A percentile compares a stretch with the other conserved stretches of the same genome.
Evolutionary conservation across 2,113 vertebrate species (phyloP).

Genomic region (Ascaphus truei): DNA sequence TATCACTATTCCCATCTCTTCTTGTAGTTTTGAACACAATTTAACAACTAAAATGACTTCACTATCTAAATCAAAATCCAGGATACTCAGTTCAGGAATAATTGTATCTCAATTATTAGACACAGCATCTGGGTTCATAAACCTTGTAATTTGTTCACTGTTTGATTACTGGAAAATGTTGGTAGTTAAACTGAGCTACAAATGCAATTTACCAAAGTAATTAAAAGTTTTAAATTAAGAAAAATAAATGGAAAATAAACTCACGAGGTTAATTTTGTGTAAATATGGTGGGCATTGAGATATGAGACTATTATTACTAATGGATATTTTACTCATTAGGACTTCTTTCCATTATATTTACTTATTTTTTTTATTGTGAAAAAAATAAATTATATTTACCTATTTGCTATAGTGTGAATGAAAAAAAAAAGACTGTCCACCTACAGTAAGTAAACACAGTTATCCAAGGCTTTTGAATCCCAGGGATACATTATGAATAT

Average conservation of each 20-base stretch:
- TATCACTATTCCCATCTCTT: not conserved
- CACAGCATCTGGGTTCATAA: not conserved
- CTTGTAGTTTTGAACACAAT: not conserved
- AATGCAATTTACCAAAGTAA: not conserved
- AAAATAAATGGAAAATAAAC: not conserved
- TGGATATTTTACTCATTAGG: conserved; percentile 17
- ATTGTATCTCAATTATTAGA: not conserved
- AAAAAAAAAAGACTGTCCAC: conserved; percentile 12
- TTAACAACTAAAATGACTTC: not conserved
- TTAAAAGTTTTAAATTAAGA: too few relatives aligned
- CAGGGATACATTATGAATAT: conserved; percentile 21
- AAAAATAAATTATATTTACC: conserved; percentile 33
- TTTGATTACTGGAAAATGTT: conserved; percentile 18
- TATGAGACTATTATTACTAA: not conserved
- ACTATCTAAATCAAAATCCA: not conserved
- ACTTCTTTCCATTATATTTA: conserved; percentile 21
- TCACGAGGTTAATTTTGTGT: not conserved
- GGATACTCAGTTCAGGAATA: not conserved
- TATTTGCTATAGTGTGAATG: conserved; percentile 10
- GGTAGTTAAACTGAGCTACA: not conserved
- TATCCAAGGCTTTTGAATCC: conserved; percentile 6
- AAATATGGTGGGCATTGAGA: not conserved
- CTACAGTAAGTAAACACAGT: conserved; percentile 21
- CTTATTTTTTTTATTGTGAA: conserved; percentile 24
- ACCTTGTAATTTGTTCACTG: conserved; percentile 14